Evolutionary conservation across 2,113 vertebrate species (phyloP), one percentile per base, ranked within the genome.

Genomic region (Natator depressus): DNA sequence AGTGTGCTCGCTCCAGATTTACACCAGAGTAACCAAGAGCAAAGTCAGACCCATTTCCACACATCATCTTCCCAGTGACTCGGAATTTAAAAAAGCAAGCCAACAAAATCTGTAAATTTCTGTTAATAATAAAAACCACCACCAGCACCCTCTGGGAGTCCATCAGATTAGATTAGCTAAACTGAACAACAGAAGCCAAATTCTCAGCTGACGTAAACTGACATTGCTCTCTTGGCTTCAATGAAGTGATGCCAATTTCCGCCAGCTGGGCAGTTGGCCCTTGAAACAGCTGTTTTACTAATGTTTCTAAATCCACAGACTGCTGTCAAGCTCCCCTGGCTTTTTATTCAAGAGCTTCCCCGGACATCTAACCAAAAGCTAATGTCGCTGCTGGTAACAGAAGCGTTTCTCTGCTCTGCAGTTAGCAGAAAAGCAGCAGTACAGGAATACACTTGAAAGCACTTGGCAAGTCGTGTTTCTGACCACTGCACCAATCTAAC

Each of bases 241-340:
- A 31, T 19, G 62, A 69, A 69, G n/a, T 35, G 8, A 20, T 8
- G 8, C 5, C 3, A 10, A 25, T 11, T 2, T 1, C 10, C 8
- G 2, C 57, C 78, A 62, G 1, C 5, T 2, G 24, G 59, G 27
- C 46, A 19, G 5, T 0, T 2, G 17, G 38, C 83, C 31, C 76
- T 1, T 3, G 2, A 27, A 69, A n/a, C 1, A 1, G 0, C 2
- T 1, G 3, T 55, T 35, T 38, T 25, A 35, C 29, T 24, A 62
- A 14, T 3, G 3, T 47, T 38, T n/a, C 82, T 29, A 20, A 29
- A 31, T 38, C 27, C 1, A 20, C 22, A 22, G 22, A 62, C 47
- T 72, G 65, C 38, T 1, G 10, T 11, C n/a, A 2, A n/a, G 20
- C 53, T 38, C 78, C 12, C 3, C 46, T 1, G 27, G 50, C 16